These are phyloP conservation scores for Dasyornis broadbenti DNA, from an alignment of 2,113 vertebrate species.

Conservation along the genomic window DNA sequence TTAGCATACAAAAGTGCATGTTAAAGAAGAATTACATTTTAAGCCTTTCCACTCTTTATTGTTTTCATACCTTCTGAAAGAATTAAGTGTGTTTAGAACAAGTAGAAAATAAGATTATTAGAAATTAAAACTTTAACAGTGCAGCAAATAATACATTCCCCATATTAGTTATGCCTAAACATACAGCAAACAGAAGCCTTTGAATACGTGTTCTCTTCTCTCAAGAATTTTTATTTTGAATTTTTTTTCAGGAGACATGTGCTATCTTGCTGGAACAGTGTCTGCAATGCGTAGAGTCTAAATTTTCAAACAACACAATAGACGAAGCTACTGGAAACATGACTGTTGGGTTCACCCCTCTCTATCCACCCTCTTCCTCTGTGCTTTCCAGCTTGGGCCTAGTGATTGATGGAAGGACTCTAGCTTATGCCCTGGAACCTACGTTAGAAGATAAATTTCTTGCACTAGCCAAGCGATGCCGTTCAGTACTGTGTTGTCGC, in stretches of 20 bases:
- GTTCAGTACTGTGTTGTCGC: constrained; percentile 91
- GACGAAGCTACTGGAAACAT: constrained; percentile 58
- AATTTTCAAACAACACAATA: constrained; percentile 69
- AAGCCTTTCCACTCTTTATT: background rate
- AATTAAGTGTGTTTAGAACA: background rate
- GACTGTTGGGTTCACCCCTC: constrained; percentile 61
- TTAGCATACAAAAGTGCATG: background rate
- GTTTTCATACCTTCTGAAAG: background rate
- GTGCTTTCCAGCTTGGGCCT: constrained; percentile 80
- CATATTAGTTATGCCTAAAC: background rate
- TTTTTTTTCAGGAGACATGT: constrained; percentile 85
- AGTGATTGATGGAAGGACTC: constrained; percentile 90
- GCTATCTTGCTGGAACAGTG: constrained; percentile 87
- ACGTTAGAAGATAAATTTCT: constrained; percentile 91
- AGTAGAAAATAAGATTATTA: background rate
- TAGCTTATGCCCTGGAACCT: constrained; percentile 90
- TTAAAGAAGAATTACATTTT: constrained; percentile 9
- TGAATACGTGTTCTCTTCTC: background rate
- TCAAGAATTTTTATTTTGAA: background rate
- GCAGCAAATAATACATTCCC: background rate
- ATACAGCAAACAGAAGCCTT: background rate
- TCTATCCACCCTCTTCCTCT: constrained; percentile 55
- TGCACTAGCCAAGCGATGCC: constrained; percentile 84
- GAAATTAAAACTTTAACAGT: background rate
- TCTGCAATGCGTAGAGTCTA: constrained; percentile 83